phyloP scores from a whole-genome alignment of 2,113 vertebrate genomes.

The Sceloporus undulatus region DNA sequence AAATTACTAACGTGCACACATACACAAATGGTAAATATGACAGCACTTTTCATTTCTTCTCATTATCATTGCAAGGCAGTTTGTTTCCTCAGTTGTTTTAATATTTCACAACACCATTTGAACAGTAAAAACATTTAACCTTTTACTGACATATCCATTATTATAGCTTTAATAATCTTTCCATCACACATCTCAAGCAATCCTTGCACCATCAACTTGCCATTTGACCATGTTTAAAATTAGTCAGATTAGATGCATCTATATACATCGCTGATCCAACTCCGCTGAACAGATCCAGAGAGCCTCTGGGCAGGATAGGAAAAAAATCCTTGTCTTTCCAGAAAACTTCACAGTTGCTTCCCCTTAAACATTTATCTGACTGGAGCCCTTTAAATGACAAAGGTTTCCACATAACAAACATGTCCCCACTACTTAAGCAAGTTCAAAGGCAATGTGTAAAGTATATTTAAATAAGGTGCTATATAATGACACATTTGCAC shows the following conservation, averaged over 20 bases:
- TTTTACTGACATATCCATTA: background rate
- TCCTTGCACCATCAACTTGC: background rate
- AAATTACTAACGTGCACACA: conserved; percentile 51
- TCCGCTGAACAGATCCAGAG: background rate
- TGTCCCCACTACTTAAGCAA: background rate
- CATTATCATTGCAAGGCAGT: conserved; percentile 15
- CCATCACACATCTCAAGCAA: background rate
- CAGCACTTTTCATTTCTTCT: conserved; percentile 36
- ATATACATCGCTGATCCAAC: background rate
- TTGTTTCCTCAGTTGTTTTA: background rate
- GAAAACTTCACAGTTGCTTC: background rate
- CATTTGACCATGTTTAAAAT: background rate
- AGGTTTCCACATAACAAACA: background rate
- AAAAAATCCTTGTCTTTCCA: background rate
- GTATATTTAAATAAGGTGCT: too few relatives aligned
- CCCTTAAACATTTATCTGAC: background rate
- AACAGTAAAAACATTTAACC: conserved; percentile 7
- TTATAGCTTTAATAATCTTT: background rate
- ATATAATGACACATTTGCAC: too few relatives aligned
- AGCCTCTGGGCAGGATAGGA: background rate
- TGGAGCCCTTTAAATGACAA: background rate
- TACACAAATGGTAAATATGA: background rate
- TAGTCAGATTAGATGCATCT: background rate
- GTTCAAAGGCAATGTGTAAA: background rate
- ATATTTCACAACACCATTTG: conserved; percentile 20